Evolutionary conservation across 2,797 vertebrate species (phyloP), one percentile per base, ranked within the genome.

Genomic region (Pseudochirops cupreus): DNA sequence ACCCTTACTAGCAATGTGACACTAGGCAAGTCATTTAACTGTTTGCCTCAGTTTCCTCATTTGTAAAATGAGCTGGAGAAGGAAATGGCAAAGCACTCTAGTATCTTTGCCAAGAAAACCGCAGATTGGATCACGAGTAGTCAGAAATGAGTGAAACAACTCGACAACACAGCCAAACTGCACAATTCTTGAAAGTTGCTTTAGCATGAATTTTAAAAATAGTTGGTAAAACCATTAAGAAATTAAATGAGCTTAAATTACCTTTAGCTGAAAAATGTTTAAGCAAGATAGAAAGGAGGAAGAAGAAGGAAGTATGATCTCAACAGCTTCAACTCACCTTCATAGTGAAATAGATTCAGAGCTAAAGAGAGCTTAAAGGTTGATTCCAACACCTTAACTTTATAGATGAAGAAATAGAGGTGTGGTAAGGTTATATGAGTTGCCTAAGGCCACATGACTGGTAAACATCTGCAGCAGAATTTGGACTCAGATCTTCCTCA

Each of bases 261-360:
- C 26, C 62, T 52, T 96, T 94, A 31, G 57, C 52, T 87, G 29
- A 94, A 93, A 52, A 26, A 10, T 93, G 12, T 92, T 58, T 29
- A 97, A 74, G 26, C 21, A 97, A 94, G 94, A 92, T 33, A 31
- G 16, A 93, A 96, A 96, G 26, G 7, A 59, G 92, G 24, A 93
- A 91, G 52, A 11, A 92, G 54, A 24, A 91, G 91, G 33, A 6
- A 91, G 39, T 89, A 33, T 28, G 6, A 53, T 93, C 90, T 50
- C 82, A 29, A 9, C n/a, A 4, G 21, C n/a, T 33, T 39, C 39
- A 91, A 11, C 31, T 59, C 50, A 91, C 53, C 52, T 90, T 95
- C 56, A n/a, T 33, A 11, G 2, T 46, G 50, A 82, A 50, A 87
- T 46, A 87, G 74, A 87, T 87, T 50, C 9, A 87, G 39, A 87